phyloP scores from a whole-genome alignment of 2,113 vertebrate genomes.

The Pangasianodon hypophthalmus region DNA sequence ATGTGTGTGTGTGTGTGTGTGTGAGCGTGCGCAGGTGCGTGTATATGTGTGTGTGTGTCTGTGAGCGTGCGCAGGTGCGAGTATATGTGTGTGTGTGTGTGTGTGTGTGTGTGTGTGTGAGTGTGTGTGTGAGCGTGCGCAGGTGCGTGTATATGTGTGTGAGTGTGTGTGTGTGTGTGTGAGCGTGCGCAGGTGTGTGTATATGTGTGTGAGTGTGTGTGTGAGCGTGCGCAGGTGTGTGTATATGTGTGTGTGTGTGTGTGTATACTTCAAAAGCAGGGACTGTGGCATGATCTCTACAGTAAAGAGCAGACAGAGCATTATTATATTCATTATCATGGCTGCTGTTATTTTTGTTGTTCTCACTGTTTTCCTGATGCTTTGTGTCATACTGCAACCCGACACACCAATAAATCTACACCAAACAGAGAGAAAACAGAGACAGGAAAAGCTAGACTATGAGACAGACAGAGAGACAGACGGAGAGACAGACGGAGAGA shows the following conservation, averaged over 20 bases:
- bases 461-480: not conserved
- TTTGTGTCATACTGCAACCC: not conserved
- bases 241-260: slow-evolving; percentile 38
- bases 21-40: too few species aligned
- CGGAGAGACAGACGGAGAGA: not conserved
- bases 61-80: too few species aligned
- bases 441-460: not conserved
- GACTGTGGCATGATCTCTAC: not conserved
- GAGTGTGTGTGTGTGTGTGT: slow-evolving; percentile 41
- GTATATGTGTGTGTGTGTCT: too few species aligned
- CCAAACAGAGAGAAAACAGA: not conserved
- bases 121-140: slow-evolving; percentile 32
- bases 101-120: too few species aligned
- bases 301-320: not conserved
- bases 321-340: not conserved
- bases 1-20: too few species aligned
- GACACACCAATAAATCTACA: not conserved
- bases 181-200: slow-evolving; percentile 9
- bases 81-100: too few species aligned
- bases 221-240: slow-evolving; percentile 38
- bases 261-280: slow-evolving; percentile 45
- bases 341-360: not conserved
- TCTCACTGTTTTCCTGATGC: not conserved
- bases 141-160: not conserved
- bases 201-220: slow-evolving; percentile 40